Evolutionary conservation across 1,140 invertebrate species (phyloP).

Genomic region (Drosophila lacertosa): DNA sequence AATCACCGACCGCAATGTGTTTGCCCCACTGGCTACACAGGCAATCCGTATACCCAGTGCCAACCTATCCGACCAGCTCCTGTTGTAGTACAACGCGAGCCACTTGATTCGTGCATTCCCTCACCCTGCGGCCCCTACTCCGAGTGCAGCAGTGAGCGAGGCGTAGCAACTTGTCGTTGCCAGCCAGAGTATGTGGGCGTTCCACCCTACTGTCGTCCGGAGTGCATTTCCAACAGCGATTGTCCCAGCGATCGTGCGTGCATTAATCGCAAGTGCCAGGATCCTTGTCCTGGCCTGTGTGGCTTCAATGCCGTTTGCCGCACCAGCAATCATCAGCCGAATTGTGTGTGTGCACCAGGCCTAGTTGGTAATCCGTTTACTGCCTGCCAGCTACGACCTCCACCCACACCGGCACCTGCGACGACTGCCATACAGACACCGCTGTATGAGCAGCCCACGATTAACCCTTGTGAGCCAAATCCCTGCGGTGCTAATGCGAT

Average conservation of each 20-base stretch:
- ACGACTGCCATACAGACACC: conserved; percentile 88
- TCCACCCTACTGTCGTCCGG: conserved; percentile 88
- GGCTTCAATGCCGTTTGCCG: conserved; percentile 88
- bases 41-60: conserved; percentile 89
- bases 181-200: conserved; percentile 87
- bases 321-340: conserved; percentile 87
- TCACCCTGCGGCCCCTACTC: conserved; percentile 91
- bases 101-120: conserved; percentile 87
- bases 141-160: conserved; percentile 87
- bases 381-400: conserved; percentile 85
- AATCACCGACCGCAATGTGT: conserved; percentile 93
- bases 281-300: conserved; percentile 86
- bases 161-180: conserved; percentile 89
- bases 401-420: conserved; percentile 58
- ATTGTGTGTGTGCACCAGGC: conserved; percentile 88
- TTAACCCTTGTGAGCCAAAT: conserved; percentile 86
- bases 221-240: conserved; percentile 88
- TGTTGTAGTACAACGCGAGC: conserved; percentile 90
- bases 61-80: conserved; percentile 86
- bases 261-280: conserved; percentile 87
- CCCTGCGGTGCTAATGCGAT: conserved; percentile 87
- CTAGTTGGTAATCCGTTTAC: conserved; percentile 91
- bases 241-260: conserved; percentile 89
- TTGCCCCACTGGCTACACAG: conserved; percentile 88
- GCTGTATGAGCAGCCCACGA: conserved; percentile 90